Conservation (phyloP, 2,797 vertebrate species). For the Taeniopygia guttata region DNA sequence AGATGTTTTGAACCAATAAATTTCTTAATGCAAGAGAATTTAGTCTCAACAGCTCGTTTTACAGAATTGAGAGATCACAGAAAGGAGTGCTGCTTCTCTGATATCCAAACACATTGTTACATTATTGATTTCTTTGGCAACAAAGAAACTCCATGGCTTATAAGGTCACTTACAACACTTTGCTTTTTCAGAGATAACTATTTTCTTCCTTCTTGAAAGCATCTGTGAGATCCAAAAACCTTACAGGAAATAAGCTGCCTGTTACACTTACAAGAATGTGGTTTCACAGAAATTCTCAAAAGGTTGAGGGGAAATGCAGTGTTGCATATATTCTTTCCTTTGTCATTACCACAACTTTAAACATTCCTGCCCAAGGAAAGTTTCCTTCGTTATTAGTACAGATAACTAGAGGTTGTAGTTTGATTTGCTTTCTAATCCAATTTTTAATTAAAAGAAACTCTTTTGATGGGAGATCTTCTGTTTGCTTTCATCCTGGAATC, state of each 20-base stretch:
- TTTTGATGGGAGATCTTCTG: neutral
- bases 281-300: neutral
- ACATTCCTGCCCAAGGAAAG: neutral
- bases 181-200: neutral
- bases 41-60: neutral
- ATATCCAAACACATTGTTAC: neutral
- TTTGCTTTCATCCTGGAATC: slow-evolving; percentile 23
- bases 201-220: slow-evolving; percentile 24
- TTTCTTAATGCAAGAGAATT: neutral
- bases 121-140: slow-evolving; percentile 23
- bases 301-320: neutral
- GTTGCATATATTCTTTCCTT: neutral
- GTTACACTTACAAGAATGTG: neutral
- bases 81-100: neutral
- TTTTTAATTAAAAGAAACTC: slow-evolving; percentile 33
- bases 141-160: slow-evolving; percentile 11
- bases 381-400: neutral
- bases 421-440: slow-evolving; percentile 23
- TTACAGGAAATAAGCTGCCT: neutral
- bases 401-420: neutral
- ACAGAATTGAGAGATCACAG: neutral
- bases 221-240: neutral
- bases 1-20: neutral
- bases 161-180: slow-evolving; percentile 7
- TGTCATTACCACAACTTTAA: neutral